Evolutionary conservation across 2,797 vertebrate species (phyloP), one percentile per base, ranked within the genome.

Genomic region (Rhabdophis nuchalis): DNA sequence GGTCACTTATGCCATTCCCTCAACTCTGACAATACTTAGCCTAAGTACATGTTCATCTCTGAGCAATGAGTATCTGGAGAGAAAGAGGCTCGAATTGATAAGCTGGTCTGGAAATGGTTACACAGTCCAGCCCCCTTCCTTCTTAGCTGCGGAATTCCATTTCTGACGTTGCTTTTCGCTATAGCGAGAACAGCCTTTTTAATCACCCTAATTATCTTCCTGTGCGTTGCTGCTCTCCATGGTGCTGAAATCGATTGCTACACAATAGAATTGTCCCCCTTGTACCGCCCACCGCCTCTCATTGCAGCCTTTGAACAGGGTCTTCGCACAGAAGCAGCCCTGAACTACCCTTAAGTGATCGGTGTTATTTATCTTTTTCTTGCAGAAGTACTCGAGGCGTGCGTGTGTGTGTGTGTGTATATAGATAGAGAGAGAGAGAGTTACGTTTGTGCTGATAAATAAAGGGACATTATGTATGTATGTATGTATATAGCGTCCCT

Each of bases 201-300:
- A 9, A 18, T 58, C n/a, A 3, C 25, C 27, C 23, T 6, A 16
- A 11, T 32, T 2, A 4, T 11, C 64, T 85, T 14, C 10, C 13
- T 4, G 0, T 7, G 11, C 27, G 36, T 16, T 29, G 93, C 91
- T 88, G 20, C 88, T 90, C 53, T 92, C 93, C 93, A 6, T 52
- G 85, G 93, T 93, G 68, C 91, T 93, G 93, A 93, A 93, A 85
- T 29, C 46, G 12, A 46, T 6, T 20, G 32, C 0, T 10, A 16
- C 53, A 0, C 1, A 12, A 12, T 36, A 41, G n/a, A 25, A 46
- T 25, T 25, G 72, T 11, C 36, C 36, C 72, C 36, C 9, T 46
- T 82, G 27, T 12, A 2, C 5, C 27, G 1, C 85, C 5, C 61
- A 12, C 46, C 46, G 27, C 3, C 57, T 32, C 32, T 13, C 18